Percentiles rank a stretch among this genome's conserved stretches.
phyloP scores from a whole-genome alignment of 2,113 vertebrate genomes.

The Burhinus oedicnemus region DNA sequence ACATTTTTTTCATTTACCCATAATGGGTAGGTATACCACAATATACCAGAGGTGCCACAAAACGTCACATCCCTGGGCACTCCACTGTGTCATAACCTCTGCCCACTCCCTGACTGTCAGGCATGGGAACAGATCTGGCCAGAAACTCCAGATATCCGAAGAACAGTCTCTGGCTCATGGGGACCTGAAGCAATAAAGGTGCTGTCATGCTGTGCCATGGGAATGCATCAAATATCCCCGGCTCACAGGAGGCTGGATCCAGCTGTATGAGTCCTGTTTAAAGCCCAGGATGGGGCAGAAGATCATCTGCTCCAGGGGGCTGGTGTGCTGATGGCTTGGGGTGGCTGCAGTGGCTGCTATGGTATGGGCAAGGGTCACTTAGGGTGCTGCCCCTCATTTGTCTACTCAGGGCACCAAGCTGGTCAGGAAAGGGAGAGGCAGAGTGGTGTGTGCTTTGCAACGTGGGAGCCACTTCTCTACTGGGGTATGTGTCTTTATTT shows the following conservation, averaged over 20 bases:
- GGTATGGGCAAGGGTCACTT: not conserved
- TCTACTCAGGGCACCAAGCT: not conserved
- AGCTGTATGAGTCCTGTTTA: not conserved
- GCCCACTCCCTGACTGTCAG: not conserved
- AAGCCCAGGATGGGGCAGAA: not conserved
- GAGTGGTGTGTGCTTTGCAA: not conserved
- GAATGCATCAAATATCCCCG: not conserved
- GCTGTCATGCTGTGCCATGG: not conserved
- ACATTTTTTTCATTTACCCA: not conserved
- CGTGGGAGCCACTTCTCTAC: rapidly evolving
- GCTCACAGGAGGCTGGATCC: not conserved
- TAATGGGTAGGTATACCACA: not conserved
- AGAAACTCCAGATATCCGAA: not conserved
- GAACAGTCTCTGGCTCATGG: not conserved
- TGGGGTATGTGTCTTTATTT: not conserved
- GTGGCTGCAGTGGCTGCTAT: not conserved
- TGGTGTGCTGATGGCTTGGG: not conserved
- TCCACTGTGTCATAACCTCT: not conserved
- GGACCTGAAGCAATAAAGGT: not conserved
- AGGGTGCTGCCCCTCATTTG: not conserved
- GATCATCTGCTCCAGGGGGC: not conserved
- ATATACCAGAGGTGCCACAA: not conserved
- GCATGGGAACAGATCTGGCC: not conserved
- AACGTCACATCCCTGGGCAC: not conserved
- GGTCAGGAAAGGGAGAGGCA: not conserved